phyloP scores from a whole-genome alignment of 92 coral and sea anemone species.

The Palythoa grandiflora region DNA sequence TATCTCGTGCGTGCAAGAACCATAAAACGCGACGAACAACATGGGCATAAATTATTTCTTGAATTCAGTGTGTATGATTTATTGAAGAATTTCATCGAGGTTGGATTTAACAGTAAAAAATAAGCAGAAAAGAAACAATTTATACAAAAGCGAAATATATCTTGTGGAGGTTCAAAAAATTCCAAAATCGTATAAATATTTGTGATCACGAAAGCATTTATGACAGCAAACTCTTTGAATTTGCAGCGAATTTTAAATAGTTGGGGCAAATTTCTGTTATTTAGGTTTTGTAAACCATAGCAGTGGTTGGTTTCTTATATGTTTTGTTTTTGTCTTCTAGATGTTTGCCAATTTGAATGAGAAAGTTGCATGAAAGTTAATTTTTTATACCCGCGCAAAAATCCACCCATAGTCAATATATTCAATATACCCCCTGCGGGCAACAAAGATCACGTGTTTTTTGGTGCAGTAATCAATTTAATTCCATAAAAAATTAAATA shows the following conservation, averaged over 20 bases:
- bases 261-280: background rate
- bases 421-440: too few species aligned
- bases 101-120: background rate
- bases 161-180: background rate
- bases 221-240: background rate
- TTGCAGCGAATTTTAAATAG: background rate
- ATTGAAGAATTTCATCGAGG: background rate
- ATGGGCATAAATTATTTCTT: background rate
- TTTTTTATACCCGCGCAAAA: too few species aligned
- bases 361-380: too few species aligned
- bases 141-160: background rate
- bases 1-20: slow-evolving; percentile 8
- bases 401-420: too few species aligned
- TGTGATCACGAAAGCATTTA: background rate
- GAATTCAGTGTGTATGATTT: background rate
- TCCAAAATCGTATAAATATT: background rate
- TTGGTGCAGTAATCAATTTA: too few species aligned
- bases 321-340: background rate
- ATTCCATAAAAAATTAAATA: too few species aligned
- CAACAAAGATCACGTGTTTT: too few species aligned
- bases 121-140: background rate
- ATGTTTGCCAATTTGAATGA: background rate
- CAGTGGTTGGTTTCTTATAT: background rate
- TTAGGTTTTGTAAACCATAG: background rate
- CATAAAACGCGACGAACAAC: background rate